Percentiles rank a stretch among this genome's conserved stretches.
Conservation (phyloP, 2,888 invertebrate genomes). For the Dolichopus griseipennis region DNA sequence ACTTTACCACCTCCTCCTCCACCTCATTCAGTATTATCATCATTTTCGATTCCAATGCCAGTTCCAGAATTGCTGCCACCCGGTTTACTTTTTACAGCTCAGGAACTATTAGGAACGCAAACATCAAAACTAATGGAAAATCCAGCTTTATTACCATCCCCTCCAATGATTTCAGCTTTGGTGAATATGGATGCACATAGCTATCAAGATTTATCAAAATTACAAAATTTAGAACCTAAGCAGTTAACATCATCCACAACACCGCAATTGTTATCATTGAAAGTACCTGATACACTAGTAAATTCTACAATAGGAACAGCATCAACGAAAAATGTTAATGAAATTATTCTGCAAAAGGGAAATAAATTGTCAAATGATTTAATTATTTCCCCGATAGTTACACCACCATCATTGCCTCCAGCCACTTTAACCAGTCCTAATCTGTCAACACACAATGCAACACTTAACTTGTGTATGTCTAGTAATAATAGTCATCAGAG, state of each 20-base stretch:
- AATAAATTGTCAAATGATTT: slow-evolving; percentile 11
- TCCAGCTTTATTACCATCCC: not conserved
- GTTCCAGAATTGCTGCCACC: not conserved
- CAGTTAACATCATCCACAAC: not conserved
- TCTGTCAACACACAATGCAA: not conserved
- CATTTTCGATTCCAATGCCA: not conserved
- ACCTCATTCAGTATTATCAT: not conserved
- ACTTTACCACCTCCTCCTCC: not conserved
- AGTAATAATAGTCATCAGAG: not conserved
- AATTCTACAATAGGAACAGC: slow-evolving; percentile 12
- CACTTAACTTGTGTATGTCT: not conserved
- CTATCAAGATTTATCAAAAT: slow-evolving; percentile 7
- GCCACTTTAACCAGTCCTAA: not conserved
- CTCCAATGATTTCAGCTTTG: not conserved
- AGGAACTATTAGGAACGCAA: not conserved
- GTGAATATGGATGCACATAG: not conserved
- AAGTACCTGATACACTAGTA: not conserved
- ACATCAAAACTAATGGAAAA: not conserved
- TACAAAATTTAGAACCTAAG: not conserved
- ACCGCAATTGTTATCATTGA: not conserved
- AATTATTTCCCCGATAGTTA: not conserved
- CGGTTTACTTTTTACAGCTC: not conserved
- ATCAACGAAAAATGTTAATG: slow-evolving; percentile 4
- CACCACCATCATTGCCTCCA: slow-evolving; percentile 13
- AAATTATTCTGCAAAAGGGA: slow-evolving; percentile 8